Evolutionary conservation across 2,888 invertebrate genomes (phyloP), one percentile per base, ranked within the genome.

Genomic region (Cryptocephalus moraei): DNA sequence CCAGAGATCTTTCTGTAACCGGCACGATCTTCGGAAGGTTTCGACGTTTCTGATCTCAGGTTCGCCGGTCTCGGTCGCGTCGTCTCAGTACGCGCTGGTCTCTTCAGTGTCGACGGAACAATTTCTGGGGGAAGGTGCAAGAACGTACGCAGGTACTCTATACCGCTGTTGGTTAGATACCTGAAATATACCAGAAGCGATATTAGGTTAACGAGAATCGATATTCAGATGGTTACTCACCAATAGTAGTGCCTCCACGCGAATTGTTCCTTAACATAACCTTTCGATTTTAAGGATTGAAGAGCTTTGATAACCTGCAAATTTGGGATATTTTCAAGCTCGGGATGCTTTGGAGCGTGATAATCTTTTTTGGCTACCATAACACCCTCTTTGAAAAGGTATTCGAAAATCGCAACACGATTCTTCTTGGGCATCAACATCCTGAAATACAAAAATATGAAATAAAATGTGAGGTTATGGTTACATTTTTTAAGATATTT

Each of bases 381-480:
- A 54, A 99, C 99, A 71, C 99, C 99, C 76, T 99, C 97, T 71
- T 94, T 94, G 73, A 97, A 96, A 62, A 97, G 84, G 77, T 91
- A 91, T 72, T 99, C 97, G 74, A 92, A 99, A 71, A 99, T 97
- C 62, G 90, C 79, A 61, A 91, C 87, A 68, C 95, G 86, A 73
- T 95, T 93, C 78, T 91, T 90, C 80, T 96, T 97, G 66, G 97
- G 95, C 94, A 99, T 99, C 92, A 99, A 94, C 99, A 99, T 99
- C 74, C 89, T 93, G 73, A 69, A 74, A n/a, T n/a, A n/a, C n/a
- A n/a, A n/a, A n/a, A n/a, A n/a, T n/a, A n/a, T n/a, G n/a, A n/a
- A n/a, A 72, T 49, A 53, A 48, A 42, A 22, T 22, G 2, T 22
- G 22, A 22, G 22, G 22, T 22, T 22, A 22, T 22, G 22, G 6